Evolutionary conservation across 1,140 invertebrate species (phyloP), one percentile per base, ranked within the genome.

Genomic region (Polypedilum pembai): DNA sequence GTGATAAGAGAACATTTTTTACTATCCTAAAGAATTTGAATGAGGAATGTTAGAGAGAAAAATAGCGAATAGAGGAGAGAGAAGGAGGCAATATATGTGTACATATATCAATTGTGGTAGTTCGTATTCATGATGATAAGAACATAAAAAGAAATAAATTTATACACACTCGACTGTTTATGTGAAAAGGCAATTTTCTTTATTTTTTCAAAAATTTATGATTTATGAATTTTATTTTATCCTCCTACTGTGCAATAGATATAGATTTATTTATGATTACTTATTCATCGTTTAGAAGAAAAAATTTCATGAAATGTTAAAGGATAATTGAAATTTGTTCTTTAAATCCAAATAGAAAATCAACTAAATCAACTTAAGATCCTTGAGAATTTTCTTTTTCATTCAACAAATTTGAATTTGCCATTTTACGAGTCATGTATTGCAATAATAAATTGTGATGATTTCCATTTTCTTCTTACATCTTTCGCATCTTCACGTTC

Each of bases 61-160:
- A 56, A 56, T 56, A 15, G 45, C 12, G n/a, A 8, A 45, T 45
- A 10, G 45, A 56, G 12, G 45, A 56, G 12, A 56, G 15, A n/a
- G 45, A 56, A 15, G 45, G 45, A 56, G 45, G 45, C 45, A 56
- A 12, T 56, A n/a, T n/a, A 56, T n/a, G 45, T 56, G 45, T 12
- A n/a, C 10, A 56, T 45, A 45, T 15, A 56, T 8, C 3, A 1
- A 56, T 8, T n/a, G 12, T 56, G 45, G 45, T 56, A 56, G 45
- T 56, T 56, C 45, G 45, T 56, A 56, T 56, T 56, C 45, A 56
- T 56, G 45, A 56, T 56, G 45, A 56, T 56, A 56, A 56, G 45
- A 56, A n/a, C 45, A 56, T 56, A 56, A 56, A 56, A 56, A 15
- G 45, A 56, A 56, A 56, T 56, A 56, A 56, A 56, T 56, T 56